These are phyloP conservation scores for Neosilurus hyrtlii DNA, from an alignment of 2,797 vertebrate species.

Conservation along the genomic window DNA sequence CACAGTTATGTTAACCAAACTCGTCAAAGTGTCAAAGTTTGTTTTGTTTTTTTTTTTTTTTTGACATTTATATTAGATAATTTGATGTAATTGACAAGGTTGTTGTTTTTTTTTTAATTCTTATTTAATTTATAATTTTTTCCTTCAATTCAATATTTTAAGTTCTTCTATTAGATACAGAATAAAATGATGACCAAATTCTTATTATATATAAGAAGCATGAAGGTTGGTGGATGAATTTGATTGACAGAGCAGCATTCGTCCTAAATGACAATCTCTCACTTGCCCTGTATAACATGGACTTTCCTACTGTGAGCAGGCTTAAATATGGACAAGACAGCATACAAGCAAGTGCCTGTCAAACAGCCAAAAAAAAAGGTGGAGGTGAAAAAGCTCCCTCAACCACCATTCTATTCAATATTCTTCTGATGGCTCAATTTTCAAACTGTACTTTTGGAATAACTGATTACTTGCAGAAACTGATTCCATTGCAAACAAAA, in stretches of 20 bases:
- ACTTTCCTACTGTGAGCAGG: conserved; percentile 30
- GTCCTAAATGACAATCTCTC: conserved; percentile 42
- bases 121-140: conserved; percentile 42
- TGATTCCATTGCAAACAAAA: conserved; percentile 22
- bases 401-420: background rate
- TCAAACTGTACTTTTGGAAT: background rate
- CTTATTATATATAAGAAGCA: conserved; percentile 59
- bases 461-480: background rate
- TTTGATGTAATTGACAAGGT: background rate
- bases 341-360: conserved; percentile 35
- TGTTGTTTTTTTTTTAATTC: background rate
- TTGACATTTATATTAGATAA: conserved; percentile 24
- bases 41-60: conserved; percentile 1
- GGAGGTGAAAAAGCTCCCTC: background rate
- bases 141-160: conserved; percentile 32
- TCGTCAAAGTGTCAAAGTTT: background rate
- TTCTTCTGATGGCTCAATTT: conserved; percentile 10
- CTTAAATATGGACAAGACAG: background rate
- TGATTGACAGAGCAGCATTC: background rate
- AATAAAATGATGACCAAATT: conserved; percentile 49
- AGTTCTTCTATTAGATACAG: conserved; percentile 51
- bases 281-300: conserved; percentile 33
- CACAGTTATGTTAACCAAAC: background rate
- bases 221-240: conserved; percentile 57
- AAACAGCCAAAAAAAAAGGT: conserved; percentile 17